These are phyloP conservation scores for Anastrepha obliqua DNA, from an alignment of 1,140 invertebrate genomes.

Conservation along the genomic window DNA sequence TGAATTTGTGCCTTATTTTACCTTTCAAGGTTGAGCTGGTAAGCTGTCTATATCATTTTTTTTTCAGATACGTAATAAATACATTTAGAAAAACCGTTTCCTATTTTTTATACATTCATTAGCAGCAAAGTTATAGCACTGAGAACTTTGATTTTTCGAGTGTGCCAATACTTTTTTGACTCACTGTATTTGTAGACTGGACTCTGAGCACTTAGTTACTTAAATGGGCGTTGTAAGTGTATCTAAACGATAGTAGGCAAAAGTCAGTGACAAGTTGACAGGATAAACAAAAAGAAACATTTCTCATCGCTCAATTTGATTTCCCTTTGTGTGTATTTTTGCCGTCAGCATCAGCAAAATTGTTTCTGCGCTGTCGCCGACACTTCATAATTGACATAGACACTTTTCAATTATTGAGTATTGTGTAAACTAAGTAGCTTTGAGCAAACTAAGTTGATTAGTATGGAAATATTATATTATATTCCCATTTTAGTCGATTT, in stretches of 20 bases:
- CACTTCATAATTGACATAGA: constrained; percentile 9
- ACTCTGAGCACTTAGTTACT: not conserved
- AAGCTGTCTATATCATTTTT: too few relatives aligned
- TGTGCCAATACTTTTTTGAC: too few relatives aligned
- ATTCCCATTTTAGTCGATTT: not conserved
- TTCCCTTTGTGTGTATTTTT: not conserved
- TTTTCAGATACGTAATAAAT: too few relatives aligned
- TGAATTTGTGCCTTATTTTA: too few relatives aligned
- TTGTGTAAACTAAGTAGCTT: constrained; percentile 12
- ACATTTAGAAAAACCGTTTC: too few relatives aligned
- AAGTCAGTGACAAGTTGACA: not conserved
- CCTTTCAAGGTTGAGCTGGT: too few relatives aligned
- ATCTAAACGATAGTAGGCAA: not conserved
- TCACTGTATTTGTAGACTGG: too few relatives aligned
- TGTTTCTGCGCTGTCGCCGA: not conserved
- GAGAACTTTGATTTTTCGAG: too few relatives aligned
- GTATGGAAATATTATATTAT: constrained; percentile 8
- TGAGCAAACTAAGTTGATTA: constrained; percentile 6
- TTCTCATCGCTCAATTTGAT: not conserved
- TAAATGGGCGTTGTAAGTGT: too few relatives aligned
- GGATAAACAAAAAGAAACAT: not conserved
- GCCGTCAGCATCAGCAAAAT: not conserved
- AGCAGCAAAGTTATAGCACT: too few relatives aligned
- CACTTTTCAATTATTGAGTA: constrained; percentile 10
- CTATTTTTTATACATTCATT: too few relatives aligned